These are phyloP conservation scores for Sphaerodactylus townsendi DNA, from an alignment of 2,113 vertebrate genomes.

Conservation along the genomic window DNA sequence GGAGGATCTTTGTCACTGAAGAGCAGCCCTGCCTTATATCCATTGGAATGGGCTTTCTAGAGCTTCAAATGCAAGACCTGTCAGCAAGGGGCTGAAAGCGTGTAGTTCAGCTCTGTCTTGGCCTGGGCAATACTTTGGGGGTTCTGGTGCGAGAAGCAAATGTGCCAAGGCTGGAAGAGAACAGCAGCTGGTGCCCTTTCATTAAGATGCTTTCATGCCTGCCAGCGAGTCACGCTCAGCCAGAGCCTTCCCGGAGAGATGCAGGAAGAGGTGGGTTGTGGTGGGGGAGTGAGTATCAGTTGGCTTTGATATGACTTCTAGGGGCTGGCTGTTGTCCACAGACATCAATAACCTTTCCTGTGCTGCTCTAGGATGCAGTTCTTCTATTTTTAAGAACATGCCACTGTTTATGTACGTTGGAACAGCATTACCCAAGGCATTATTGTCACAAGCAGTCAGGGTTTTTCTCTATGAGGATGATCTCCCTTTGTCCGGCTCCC, in stretches of 20 bases:
- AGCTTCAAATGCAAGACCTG: not conserved
- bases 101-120: too few species aligned
- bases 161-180: constrained; percentile 12
- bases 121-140: not conserved
- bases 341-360: constrained; percentile 57
- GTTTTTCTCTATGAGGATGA: not conserved
- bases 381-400: constrained; percentile 10
- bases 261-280: not conserved
- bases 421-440: constrained; percentile 3
- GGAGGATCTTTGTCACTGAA: not conserved
- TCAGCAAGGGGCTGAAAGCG: not conserved
- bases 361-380: constrained; percentile 18
- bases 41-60: not conserved
- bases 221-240: constrained; percentile 21
- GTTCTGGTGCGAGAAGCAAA: not conserved
- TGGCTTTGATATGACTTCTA: constrained; percentile 47
- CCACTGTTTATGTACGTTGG: constrained; percentile 43
- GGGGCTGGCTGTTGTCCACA: constrained; percentile 42
- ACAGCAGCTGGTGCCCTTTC: constrained; percentile 10
- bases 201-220: not conserved
- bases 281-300: constrained; percentile 20
- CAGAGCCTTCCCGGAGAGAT: constrained; percentile 26
- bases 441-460: not conserved
- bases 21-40: not conserved
- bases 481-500: not conserved